phyloP scores from a whole-genome alignment of 2,113 vertebrate genomes.

The Chionis minor region DNA sequence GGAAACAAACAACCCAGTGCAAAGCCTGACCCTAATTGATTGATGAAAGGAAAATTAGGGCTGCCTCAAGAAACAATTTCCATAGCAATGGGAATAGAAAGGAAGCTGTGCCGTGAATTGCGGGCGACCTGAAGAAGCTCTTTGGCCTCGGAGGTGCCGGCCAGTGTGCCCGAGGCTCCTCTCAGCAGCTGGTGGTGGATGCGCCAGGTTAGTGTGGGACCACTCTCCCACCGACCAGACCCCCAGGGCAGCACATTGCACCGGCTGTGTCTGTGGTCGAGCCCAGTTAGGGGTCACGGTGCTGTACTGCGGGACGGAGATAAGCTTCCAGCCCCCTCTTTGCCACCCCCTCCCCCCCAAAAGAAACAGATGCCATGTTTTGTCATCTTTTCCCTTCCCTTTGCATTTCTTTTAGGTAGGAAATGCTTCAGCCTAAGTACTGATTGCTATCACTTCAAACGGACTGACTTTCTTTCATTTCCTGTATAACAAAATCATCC shows the following conservation, averaged over 20 bases:
- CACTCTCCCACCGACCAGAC: rapidly evolving
- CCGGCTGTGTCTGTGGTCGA: rapidly evolving
- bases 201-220: rapidly evolving
- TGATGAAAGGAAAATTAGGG: constrained; percentile 43
- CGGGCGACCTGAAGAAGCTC: rapidly evolving
- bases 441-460: background rate
- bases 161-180: rapidly evolving
- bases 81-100: background rate
- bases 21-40: constrained; percentile 39
- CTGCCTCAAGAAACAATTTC: constrained; percentile 35
- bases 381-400: background rate
- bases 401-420: background rate
- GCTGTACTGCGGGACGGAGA: background rate
- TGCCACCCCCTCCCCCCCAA: too few species aligned
- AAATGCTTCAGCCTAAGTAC: background rate
- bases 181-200: rapidly evolving
- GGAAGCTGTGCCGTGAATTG: background rate
- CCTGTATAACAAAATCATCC: background rate
- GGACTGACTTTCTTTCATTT: background rate
- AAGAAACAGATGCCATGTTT: background rate
- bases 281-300: rapidly evolving
- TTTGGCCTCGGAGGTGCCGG: rapidly evolving
- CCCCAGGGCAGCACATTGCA: background rate
- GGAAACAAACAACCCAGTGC: background rate
- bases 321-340: background rate